Evolutionary conservation across 1,140 invertebrate genomes (phyloP).

Genomic region (Temnothorax curvispinosus): DNA sequence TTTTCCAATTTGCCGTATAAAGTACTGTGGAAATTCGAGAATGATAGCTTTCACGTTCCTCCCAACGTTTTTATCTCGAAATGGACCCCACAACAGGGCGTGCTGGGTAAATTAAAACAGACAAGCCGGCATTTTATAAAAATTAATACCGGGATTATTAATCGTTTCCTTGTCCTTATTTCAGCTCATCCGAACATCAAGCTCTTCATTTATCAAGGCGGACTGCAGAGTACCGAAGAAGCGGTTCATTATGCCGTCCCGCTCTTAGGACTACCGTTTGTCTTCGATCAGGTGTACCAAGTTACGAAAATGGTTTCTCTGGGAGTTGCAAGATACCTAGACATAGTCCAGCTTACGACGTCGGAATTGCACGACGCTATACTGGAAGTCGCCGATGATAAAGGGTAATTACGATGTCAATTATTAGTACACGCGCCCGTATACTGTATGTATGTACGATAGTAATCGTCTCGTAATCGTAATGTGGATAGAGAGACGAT

Average conservation of each 20-base stretch:
- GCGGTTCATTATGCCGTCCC: slow-evolving; percentile 83
- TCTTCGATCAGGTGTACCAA: slow-evolving; percentile 75
- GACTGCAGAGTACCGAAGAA: slow-evolving; percentile 85
- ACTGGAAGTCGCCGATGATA: slow-evolving; percentile 32
- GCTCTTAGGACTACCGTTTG: slow-evolving; percentile 83
- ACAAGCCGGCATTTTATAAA: neutral
- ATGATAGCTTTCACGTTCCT: neutral
- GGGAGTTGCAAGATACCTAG: slow-evolving; percentile 64
- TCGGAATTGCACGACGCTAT: slow-evolving; percentile 18
- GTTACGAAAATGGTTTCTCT: slow-evolving; percentile 65
- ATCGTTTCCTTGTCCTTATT: slow-evolving; percentile 11
- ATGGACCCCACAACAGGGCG: slow-evolving; percentile 82
- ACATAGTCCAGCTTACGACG: slow-evolving; percentile 36
- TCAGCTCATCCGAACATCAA: slow-evolving; percentile 82
- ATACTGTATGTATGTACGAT: neutral
- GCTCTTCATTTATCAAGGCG: slow-evolving; percentile 86
- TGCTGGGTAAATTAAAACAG: slow-evolving; percentile 73
- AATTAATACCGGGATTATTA: slow-evolving; percentile 48
- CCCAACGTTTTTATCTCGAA: slow-evolving; percentile 79
- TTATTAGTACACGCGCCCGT: neutral
- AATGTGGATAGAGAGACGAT: neutral
- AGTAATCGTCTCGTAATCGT: neutral
- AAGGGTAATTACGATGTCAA: slow-evolving; percentile 45
- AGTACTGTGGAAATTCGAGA: slow-evolving; percentile 79
- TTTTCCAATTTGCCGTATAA: slow-evolving; percentile 82